Evolutionary conservation across 2,797 vertebrate genomes (phyloP).

Genomic region (Esox masquinongy): DNA sequence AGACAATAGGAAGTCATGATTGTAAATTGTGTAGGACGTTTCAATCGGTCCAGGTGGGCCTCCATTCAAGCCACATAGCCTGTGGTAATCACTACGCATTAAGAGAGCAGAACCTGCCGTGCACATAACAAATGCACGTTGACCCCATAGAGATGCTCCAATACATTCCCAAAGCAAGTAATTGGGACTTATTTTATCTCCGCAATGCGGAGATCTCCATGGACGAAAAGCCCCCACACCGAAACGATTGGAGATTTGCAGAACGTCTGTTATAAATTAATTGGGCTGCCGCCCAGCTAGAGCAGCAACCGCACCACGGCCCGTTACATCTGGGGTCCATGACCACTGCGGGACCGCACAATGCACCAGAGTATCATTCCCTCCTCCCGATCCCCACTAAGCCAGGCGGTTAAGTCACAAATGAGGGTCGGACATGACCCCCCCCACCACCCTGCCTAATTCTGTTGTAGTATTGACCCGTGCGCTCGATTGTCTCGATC

Average conservation of each 20-base stretch:
- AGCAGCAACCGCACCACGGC: neutral
- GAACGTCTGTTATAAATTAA: neutral
- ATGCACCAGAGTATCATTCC: neutral
- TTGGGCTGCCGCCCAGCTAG: neutral
- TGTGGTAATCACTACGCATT: neutral
- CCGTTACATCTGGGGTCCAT: neutral
- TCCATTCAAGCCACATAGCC: neutral
- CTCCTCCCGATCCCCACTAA: neutral
- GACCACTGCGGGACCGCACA: neutral
- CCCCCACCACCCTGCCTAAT: neutral
- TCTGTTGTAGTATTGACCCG: neutral
- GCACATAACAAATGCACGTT: neutral
- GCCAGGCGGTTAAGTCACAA: neutral
- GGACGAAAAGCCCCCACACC: neutral
- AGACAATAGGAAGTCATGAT: neutral
- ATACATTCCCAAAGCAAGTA: conserved; percentile 39
- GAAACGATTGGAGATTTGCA: neutral
- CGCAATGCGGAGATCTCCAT: conserved; percentile 20
- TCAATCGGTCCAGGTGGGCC: neutral
- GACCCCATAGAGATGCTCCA: neutral
- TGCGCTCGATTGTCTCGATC: neutral
- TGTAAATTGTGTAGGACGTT: neutral
- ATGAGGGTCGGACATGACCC: neutral
- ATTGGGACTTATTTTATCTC: conserved; percentile 11
- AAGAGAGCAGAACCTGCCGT: neutral